phyloP scores from a whole-genome alignment of 2,888 invertebrate species.

The Lycophotia porphyrea region DNA sequence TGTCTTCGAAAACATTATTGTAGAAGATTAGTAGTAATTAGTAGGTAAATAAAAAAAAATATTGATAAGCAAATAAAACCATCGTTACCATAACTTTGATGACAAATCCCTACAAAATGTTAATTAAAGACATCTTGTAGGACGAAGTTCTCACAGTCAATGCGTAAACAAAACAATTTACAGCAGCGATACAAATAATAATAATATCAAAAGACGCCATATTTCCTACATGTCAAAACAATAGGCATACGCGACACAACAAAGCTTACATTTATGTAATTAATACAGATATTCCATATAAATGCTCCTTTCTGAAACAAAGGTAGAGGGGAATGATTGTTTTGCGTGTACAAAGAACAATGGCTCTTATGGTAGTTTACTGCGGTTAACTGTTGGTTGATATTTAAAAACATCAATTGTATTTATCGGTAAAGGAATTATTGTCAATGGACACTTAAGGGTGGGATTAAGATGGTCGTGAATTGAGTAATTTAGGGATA shows the following conservation, averaged over 20 bases:
- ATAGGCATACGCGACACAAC: constrained; percentile 45
- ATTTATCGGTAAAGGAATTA: constrained; percentile 33
- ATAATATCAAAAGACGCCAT: constrained; percentile 36
- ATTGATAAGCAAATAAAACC: constrained; percentile 13
- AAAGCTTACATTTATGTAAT: constrained; percentile 60
- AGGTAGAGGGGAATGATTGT: constrained; percentile 51
- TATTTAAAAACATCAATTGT: constrained; percentile 54
- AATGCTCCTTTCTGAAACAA: constrained; percentile 46
- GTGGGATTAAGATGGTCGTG: neutral
- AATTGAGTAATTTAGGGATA: neutral
- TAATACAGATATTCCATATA: constrained; percentile 54
- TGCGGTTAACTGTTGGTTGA: constrained; percentile 7
- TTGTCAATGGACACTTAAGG: constrained; percentile 13
- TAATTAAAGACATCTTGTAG: constrained; percentile 28
- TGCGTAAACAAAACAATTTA: constrained; percentile 41
- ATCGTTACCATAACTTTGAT: neutral
- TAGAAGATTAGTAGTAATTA: neutral
- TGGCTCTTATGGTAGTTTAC: constrained; percentile 44
- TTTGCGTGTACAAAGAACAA: constrained; percentile 56
- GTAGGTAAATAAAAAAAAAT: constrained; percentile 9
- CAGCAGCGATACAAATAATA: constrained; percentile 22
- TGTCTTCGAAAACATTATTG: neutral
- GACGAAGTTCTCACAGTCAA: constrained; percentile 21
- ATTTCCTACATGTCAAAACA: constrained; percentile 38
- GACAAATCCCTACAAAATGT: constrained; percentile 10